phyloP scores from a whole-genome alignment of 2,888 invertebrate species.

The Aelia acuminata region DNA sequence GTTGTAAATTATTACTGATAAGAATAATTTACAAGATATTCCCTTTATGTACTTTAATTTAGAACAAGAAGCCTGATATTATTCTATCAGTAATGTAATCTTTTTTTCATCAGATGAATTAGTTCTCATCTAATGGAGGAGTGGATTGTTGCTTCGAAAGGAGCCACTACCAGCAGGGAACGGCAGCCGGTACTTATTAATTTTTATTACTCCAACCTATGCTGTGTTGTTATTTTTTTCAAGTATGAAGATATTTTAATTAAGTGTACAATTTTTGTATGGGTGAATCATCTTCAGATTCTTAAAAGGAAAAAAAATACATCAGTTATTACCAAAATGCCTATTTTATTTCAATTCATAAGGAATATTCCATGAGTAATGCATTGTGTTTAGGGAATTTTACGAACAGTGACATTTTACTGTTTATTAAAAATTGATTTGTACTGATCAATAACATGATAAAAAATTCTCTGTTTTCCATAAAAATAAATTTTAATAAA shows the following conservation, averaged over 20 bases:
- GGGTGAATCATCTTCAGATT: not conserved
- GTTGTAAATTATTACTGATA: constrained; percentile 19
- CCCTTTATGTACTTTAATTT: not conserved
- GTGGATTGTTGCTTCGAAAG: constrained; percentile 88
- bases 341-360: too few species aligned
- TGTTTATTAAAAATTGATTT: too few species aligned
- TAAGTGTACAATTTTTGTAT: not conserved
- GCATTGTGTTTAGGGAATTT: not conserved
- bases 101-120: constrained; percentile 65
- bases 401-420: too few species aligned
- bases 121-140: constrained; percentile 80
- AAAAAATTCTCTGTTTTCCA: too few species aligned
- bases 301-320: too few species aligned
- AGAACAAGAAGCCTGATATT: constrained; percentile 1
- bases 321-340: too few species aligned
- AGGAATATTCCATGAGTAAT: not conserved
- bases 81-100: not conserved
- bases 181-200: constrained; percentile 70
- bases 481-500: too few species aligned
- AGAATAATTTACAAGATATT: constrained; percentile 22
- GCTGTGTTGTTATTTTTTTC: constrained; percentile 62
- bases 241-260: not conserved
- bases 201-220: not conserved
- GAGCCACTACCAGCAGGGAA: constrained; percentile 75
- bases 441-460: too few species aligned